Evolutionary conservation across 2,888 invertebrate genomes (phyloP).

Genomic region (Tachina grossa): DNA sequence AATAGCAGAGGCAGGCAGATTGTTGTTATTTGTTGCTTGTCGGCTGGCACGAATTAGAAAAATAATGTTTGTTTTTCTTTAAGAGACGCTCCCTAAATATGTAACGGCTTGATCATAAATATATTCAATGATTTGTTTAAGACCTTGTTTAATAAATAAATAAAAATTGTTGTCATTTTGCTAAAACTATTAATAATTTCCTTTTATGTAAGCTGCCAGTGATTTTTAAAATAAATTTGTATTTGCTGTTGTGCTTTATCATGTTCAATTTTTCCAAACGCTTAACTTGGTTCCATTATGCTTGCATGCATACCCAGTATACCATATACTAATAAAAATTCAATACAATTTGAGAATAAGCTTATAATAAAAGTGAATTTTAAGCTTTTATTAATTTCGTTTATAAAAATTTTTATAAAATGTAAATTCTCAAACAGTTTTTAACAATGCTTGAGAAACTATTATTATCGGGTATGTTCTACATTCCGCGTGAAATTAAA

Average conservation of each 20-base stretch:
- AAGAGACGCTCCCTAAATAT: slow-evolving; percentile 35
- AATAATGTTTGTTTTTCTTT: slow-evolving; percentile 1
- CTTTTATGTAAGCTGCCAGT: slow-evolving; percentile 5
- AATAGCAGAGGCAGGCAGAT: neutral
- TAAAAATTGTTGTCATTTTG: slow-evolving; percentile 17
- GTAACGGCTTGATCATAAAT: slow-evolving; percentile 12
- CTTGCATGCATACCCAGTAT: neutral
- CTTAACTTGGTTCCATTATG: neutral
- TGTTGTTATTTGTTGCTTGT: neutral
- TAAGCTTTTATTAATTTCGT: no score
- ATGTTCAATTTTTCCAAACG: neutral
- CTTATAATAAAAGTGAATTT: no score
- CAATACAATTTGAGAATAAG: no score
- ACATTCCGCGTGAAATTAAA: no score
- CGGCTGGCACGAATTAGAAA: neutral
- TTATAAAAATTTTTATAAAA: no score
- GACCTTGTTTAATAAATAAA: slow-evolving; percentile 19
- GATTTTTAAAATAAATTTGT: neutral
- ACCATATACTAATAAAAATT: no score
- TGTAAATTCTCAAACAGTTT: no score
- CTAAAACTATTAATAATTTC: slow-evolving; percentile 32
- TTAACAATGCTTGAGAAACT: no score
- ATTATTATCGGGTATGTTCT: no score
- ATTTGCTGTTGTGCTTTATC: neutral
- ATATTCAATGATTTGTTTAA: slow-evolving; percentile 26